Evolutionary conservation across 1,140 invertebrate species (phyloP), one percentile per base, ranked within the genome.

Genomic region (Wiebesia pumilae): DNA sequence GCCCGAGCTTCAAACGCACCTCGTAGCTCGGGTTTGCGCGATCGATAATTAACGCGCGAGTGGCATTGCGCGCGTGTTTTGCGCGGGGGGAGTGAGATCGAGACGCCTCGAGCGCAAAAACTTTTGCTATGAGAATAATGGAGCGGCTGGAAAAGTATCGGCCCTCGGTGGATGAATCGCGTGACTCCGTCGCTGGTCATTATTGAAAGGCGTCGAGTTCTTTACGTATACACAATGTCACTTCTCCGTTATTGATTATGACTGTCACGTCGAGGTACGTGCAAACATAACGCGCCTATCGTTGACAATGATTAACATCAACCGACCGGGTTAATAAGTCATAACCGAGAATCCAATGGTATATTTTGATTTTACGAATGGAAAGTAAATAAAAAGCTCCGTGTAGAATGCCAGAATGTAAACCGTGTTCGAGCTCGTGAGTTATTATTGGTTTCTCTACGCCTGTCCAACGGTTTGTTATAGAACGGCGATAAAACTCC

Each of bases 11-110:
- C 54, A 16, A 58, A 3, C 19, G 10, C 19, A 58, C 54, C 19
- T 58, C 14, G 43, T 14, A 6, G 43, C n/a, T 62, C 4, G 27
- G 21, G 10, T 27, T 24, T 3, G 40, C 77, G 40, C 77, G 47
- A 79, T 79, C 77, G 24, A 79, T 54, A 79, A 79, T 79, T 54
- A 79, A 79, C 33, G 30, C 24, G 7, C 77, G 77, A 51, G 12
- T 24, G 77, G 35, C 30, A 58, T 79, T 79, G 35, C 30, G 51
- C 58, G 35, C 30, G 51, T 54, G 30, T 35, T 19, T 54, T 43
- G 43, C 43, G 30, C 9, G 43, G n/a, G 47, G 14, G 16, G 27
- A 7, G n/a, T 24, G 19, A 47, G 78, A 35, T 43, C 12, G 51
- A 80, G 14, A 58, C 0, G 24, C 24, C 2, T 2, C 7, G 51